These are phyloP conservation scores for Willisornis vidua DNA, from an alignment of 2,113 vertebrate genomes.

Conservation along the genomic window DNA sequence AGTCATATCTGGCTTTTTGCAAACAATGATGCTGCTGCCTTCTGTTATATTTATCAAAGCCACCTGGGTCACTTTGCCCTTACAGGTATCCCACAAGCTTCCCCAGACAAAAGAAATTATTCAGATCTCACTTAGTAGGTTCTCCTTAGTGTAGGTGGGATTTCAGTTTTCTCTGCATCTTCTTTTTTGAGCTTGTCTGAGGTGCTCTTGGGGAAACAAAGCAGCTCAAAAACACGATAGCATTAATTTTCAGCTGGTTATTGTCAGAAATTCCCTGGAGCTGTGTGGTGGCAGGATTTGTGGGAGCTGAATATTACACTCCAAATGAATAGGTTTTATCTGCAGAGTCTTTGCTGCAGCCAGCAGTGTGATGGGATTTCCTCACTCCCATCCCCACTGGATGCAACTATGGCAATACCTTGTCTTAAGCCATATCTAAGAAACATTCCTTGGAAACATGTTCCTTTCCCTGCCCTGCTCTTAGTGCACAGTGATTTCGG, in stretches of 20 bases:
- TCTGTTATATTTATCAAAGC: not conserved
- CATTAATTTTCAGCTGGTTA: not conserved
- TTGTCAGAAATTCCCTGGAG: not conserved
- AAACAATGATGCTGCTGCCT: not conserved
- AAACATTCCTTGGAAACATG: not conserved
- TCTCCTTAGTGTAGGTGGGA: not conserved
- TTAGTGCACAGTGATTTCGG: not conserved
- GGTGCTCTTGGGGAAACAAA: not conserved
- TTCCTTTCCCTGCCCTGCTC: not conserved
- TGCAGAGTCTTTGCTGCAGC: not conserved
- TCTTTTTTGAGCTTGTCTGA: not conserved
- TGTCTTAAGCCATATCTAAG: not conserved
- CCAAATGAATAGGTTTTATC: not conserved
- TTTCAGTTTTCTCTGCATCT: not conserved
- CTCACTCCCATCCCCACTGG: rapidly evolving
- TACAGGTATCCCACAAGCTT: not conserved
- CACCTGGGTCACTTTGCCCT: not conserved
- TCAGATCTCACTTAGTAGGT: not conserved
- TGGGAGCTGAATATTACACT: not conserved
- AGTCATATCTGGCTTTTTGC: not conserved
- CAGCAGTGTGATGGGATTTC: not conserved
- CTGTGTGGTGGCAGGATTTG: not conserved
- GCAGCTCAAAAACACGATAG: not conserved
- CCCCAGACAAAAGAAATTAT: not conserved
- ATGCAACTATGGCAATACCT: not conserved